A percentile compares a stretch with the other conserved stretches of the same genome.
phyloP scores from a whole-genome alignment of 2,113 vertebrate genomes.

The Peucedramus taeniatus region DNA sequence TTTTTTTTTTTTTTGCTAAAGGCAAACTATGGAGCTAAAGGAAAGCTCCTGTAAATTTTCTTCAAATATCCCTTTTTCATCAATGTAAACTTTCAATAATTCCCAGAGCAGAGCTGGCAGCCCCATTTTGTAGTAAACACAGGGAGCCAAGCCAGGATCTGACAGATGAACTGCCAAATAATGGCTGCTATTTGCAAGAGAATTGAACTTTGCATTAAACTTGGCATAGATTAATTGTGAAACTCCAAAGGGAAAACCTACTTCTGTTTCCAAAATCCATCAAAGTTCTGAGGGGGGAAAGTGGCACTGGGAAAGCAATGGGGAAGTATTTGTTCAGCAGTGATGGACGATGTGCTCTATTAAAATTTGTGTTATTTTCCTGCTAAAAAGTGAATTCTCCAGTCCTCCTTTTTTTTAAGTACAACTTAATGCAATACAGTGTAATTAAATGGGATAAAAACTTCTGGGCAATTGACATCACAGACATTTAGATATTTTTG shows the following conservation, averaged over 20 bases:
- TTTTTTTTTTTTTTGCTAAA: background rate
- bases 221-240: slow-evolving; percentile 45
- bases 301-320: background rate
- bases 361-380: background rate
- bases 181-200: slow-evolving; percentile 59
- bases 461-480: background rate
- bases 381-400: background rate
- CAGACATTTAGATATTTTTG: background rate
- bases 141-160: slow-evolving; percentile 48
- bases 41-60: background rate
- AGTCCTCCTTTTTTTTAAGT: background rate
- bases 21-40: background rate
- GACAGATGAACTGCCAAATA: slow-evolving; percentile 57
- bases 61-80: background rate
- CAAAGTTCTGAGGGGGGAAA: background rate
- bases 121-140: slow-evolving; percentile 41
- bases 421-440: background rate
- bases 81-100: slow-evolving; percentile 15
- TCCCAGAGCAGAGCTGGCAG: slow-evolving; percentile 28
- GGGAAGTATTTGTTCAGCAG: background rate
- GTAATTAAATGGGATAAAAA: background rate
- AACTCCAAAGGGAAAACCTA: slow-evolving; percentile 40
- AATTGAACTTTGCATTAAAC: slow-evolving; percentile 61
- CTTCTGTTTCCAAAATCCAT: slow-evolving; percentile 35
- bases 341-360: background rate